Conservation (phyloP, 2,797 vertebrate genomes). For the Scolopax rusticola region DNA sequence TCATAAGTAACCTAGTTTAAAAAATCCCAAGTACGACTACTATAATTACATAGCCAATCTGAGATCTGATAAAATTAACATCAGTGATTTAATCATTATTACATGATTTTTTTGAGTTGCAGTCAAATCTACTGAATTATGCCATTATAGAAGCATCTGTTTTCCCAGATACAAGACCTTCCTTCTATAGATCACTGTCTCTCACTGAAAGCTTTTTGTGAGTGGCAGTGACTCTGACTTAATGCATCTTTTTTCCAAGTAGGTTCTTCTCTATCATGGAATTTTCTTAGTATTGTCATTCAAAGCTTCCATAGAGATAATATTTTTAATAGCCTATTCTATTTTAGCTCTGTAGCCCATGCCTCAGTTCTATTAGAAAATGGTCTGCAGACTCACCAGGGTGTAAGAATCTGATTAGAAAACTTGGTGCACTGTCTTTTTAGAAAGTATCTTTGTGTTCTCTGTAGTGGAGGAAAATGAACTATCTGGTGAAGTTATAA, state of each 20-base stretch:
- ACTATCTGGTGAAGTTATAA: not conserved
- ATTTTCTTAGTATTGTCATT: slow-evolving; percentile 21
- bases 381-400: slow-evolving; percentile 23
- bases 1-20: not conserved
- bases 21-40: not conserved
- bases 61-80: not conserved
- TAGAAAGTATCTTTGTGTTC: slow-evolving; percentile 18
- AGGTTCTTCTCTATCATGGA: not conserved
- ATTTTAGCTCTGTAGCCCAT: not conserved
- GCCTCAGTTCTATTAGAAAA: slow-evolving; percentile 31
- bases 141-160: not conserved
- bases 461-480: slow-evolving; percentile 28
- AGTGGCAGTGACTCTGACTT: not conserved
- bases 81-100: not conserved
- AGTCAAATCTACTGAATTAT: not conserved
- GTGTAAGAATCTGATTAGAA: slow-evolving; percentile 62
- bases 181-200: not conserved
- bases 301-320: not conserved
- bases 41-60: not conserved
- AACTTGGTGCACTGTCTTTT: not conserved
- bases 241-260: not conserved
- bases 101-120: not conserved
- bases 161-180: not conserved
- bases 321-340: slow-evolving; percentile 39
- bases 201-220: not conserved